A percentile compares a stretch with the other conserved stretches of the same genome.
Conservation (phyloP, 2,113 vertebrate species). For the Monarcha castaneiventris region DNA sequence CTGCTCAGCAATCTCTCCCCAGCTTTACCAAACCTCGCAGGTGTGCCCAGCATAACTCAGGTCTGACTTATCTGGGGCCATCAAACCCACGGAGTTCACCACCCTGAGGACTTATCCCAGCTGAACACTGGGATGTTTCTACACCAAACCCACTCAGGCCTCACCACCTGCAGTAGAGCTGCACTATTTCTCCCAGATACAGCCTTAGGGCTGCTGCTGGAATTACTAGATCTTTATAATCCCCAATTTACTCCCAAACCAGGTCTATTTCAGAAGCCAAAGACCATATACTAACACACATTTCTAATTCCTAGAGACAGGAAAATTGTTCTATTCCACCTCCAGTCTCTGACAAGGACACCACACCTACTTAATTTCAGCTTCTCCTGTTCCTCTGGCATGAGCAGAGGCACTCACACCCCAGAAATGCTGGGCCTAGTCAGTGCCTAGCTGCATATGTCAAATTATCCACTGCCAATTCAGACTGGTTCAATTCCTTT, state of each 20-base stretch:
- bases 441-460: neutral
- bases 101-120: neutral
- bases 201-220: neutral
- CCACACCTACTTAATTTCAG: constrained; percentile 11
- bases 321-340: neutral
- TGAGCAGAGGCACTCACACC: neutral
- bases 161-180: neutral
- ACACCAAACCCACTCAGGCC: neutral
- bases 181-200: neutral
- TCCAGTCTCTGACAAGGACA: neutral
- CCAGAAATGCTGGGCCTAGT: neutral
- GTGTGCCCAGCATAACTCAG: neutral
- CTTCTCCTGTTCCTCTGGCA: neutral
- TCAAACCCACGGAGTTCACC: neutral
- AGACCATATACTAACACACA: neutral
- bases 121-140: neutral
- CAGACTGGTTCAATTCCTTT: neutral
- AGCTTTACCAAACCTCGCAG: rapidly evolving
- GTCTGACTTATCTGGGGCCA: neutral
- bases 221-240: neutral
- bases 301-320: neutral
- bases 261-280: neutral
- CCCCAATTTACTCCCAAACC: neutral
- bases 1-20: neutral
- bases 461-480: constrained; percentile 18